Conservation (phyloP, 2,888 invertebrate genomes). For the Meiosimyza platycephala region DNA sequence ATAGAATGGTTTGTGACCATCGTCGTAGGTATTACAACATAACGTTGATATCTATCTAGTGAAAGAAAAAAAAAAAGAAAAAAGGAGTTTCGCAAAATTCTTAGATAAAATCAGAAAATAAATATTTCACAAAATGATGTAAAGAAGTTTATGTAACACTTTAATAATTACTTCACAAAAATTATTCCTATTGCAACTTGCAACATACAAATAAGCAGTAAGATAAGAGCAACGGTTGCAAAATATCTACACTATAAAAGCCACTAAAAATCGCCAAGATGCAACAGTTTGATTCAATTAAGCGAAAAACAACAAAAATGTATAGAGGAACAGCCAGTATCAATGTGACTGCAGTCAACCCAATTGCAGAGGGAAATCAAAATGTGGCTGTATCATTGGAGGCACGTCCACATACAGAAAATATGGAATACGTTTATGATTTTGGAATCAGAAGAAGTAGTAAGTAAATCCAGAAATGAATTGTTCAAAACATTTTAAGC, state of each 20-base stretch:
- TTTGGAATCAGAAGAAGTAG: slow-evolving; percentile 36
- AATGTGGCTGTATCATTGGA: slow-evolving; percentile 13
- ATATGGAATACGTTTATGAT: slow-evolving; percentile 30
- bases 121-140: neutral
- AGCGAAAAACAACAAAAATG: slow-evolving; percentile 17
- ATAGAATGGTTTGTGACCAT: no score
- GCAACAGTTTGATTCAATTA: neutral
- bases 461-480: slow-evolving; percentile 1
- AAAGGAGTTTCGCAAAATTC: no score
- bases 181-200: neutral
- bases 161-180: neutral
- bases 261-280: neutral
- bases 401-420: neutral
- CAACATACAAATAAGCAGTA: neutral
- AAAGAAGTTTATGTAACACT: no score
- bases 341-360: slow-evolving; percentile 17
- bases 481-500: neutral
- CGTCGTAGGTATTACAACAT: no score
- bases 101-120: no score
- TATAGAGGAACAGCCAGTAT: slow-evolving; percentile 25
- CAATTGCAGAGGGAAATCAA: neutral
- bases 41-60: no score
- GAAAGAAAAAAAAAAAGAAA: no score
- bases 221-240: neutral
- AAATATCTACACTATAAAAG: neutral